phyloP scores from a whole-genome alignment of 2,113 vertebrate genomes.

The Aplodontia rufa region DNA sequence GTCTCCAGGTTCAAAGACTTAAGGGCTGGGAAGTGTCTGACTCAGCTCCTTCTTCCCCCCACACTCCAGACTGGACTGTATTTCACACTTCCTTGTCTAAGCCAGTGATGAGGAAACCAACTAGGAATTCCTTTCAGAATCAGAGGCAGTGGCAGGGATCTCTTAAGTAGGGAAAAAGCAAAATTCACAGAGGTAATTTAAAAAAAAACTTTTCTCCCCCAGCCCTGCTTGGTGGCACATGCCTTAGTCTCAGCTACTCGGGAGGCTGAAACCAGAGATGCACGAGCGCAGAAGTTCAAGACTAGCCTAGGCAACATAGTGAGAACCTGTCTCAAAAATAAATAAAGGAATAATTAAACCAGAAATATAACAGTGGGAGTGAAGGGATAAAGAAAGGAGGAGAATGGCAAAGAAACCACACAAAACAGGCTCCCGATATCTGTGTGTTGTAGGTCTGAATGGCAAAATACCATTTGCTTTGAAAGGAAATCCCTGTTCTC shows the following conservation, averaged over 20 bases:
- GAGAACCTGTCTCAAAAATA: not conserved
- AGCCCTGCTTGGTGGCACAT: fast-evolving
- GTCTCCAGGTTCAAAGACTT: not conserved
- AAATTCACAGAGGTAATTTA: too few relatives aligned
- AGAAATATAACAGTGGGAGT: not conserved
- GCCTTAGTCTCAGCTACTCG: not conserved
- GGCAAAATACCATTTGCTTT: not conserved
- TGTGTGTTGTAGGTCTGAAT: not conserved
- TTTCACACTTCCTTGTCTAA: not conserved
- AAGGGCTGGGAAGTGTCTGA: not conserved
- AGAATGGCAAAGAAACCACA: not conserved
- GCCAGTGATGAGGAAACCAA: not conserved
- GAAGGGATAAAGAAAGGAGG: not conserved
- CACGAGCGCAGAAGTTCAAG: not conserved
- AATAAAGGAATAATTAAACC: not conserved
- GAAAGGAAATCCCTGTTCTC: not conserved
- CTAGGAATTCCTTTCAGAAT: not conserved
- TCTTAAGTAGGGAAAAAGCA: not conserved
- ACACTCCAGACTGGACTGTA: not conserved
- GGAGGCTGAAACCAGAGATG: not conserved
- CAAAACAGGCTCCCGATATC: not conserved
- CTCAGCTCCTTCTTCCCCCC: not conserved
- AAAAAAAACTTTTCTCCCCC: too few relatives aligned
- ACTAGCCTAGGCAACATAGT: not conserved
- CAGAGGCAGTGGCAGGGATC: not conserved